Evolutionary conservation across 2,113 vertebrate genomes (phyloP).

Genomic region (Athene noctua): DNA sequence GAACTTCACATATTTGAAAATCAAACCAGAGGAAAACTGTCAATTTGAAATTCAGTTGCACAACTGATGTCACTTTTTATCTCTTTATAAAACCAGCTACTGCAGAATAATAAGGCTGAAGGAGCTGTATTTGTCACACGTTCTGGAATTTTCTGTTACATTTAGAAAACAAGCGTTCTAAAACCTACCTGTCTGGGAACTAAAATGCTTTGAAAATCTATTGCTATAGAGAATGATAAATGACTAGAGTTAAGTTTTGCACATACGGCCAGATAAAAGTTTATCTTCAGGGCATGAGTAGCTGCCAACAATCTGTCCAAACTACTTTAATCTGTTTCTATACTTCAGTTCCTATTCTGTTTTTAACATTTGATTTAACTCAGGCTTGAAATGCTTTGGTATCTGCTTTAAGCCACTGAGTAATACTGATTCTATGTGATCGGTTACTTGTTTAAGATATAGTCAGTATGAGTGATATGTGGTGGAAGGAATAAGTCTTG

Average conservation of each 20-base stretch:
- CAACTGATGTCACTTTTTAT: slow-evolving; percentile 9
- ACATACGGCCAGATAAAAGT: slow-evolving; percentile 79
- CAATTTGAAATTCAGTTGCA: slow-evolving; percentile 12
- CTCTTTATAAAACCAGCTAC: neutral
- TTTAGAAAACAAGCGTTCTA: slow-evolving; percentile 39
- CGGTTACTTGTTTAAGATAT: slow-evolving; percentile 40
- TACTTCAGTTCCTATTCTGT: slow-evolving; percentile 78
- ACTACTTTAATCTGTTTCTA: slow-evolving; percentile 84
- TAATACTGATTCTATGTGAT: slow-evolving; percentile 31
- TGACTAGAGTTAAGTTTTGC: slow-evolving; percentile 79
- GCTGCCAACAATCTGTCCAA: slow-evolving; percentile 83
- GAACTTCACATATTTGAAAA: slow-evolving; percentile 5
- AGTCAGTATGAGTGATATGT: slow-evolving; percentile 19
- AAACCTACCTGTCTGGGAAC: slow-evolving; percentile 73
- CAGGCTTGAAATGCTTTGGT: slow-evolving; percentile 77
- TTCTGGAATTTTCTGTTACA: slow-evolving; percentile 54
- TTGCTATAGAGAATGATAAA: slow-evolving; percentile 84
- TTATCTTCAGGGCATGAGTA: slow-evolving; percentile 83
- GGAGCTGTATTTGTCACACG: slow-evolving; percentile 5
- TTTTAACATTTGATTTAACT: slow-evolving; percentile 78
- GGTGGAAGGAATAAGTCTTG: neutral
- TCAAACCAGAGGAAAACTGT: neutral
- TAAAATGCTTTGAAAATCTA: slow-evolving; percentile 74
- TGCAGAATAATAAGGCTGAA: slow-evolving; percentile 18
- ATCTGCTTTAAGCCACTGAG: slow-evolving; percentile 66